Percentiles rank a stretch among this genome's conserved stretches.
These are phyloP conservation scores for Pimephales promelas DNA, from an alignment of 2,113 vertebrate species.

Conservation along the genomic window DNA sequence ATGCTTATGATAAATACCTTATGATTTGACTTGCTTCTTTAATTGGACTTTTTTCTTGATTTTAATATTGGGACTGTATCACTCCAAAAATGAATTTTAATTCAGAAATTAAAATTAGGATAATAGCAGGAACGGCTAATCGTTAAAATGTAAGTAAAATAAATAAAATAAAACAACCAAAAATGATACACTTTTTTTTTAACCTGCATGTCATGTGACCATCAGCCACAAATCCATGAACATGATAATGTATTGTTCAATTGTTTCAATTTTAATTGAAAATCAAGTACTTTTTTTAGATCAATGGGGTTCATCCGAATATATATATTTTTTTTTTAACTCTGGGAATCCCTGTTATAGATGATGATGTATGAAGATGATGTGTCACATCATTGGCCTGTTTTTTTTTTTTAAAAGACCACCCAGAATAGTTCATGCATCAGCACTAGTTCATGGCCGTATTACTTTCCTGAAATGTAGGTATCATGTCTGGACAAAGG, in stretches of 20 bases:
- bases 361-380: not conserved
- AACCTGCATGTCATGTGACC: not conserved
- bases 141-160: not conserved
- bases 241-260: not conserved
- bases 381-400: not conserved
- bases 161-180: not conserved
- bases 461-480: slow-evolving; percentile 62
- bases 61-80: not conserved
- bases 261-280: not conserved
- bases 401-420: not conserved
- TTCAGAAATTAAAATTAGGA: not conserved
- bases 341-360: not conserved
- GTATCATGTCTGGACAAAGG: slow-evolving; percentile 94
- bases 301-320: not conserved
- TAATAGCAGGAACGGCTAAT: not conserved
- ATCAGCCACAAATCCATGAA: not conserved
- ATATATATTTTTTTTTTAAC: too few relatives aligned
- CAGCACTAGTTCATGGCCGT: not conserved
- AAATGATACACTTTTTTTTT: not conserved
- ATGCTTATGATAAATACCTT: not conserved
- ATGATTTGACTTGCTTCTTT: not conserved
- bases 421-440: not conserved
- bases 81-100: not conserved
- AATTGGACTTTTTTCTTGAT: not conserved
- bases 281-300: not conserved